Evolutionary conservation across 2,888 invertebrate genomes (phyloP).

Genomic region (Oeneis ivallda): DNA sequence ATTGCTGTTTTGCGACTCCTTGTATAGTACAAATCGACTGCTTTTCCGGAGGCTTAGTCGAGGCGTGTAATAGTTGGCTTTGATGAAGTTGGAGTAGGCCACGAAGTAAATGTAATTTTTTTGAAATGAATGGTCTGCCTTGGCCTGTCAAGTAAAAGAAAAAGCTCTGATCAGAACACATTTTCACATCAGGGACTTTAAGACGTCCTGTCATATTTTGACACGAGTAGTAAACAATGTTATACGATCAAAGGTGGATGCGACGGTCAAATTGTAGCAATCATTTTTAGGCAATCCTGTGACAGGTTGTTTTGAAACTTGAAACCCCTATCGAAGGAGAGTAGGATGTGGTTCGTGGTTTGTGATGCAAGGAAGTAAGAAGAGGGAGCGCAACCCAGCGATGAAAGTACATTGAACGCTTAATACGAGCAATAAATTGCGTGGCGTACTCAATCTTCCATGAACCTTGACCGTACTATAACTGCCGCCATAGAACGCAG

Average conservation of each 20-base stretch:
- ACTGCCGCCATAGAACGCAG: slow-evolving; percentile 24
- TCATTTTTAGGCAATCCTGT: too few relatives aligned
- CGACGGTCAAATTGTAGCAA: too few relatives aligned
- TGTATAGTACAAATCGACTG: too few relatives aligned
- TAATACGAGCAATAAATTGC: slow-evolving; percentile 35
- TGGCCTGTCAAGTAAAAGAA: background rate
- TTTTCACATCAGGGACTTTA: slow-evolving; percentile 21
- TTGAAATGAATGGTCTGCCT: background rate
- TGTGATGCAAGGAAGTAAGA: slow-evolving; percentile 16
- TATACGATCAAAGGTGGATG: too few relatives aligned
- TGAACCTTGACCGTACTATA: slow-evolving; percentile 36
- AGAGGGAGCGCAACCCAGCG: slow-evolving; percentile 18
- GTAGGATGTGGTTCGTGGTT: background rate
- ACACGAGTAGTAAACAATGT: slow-evolving; percentile 34
- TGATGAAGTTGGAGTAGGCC: too few relatives aligned
- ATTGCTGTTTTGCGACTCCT: too few relatives aligned
- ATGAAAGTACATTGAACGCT: slow-evolving; percentile 31
- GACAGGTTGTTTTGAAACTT: background rate
- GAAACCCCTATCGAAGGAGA: background rate
- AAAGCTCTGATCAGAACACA: slow-evolving; percentile 18
- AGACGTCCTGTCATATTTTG: slow-evolving; percentile 34
- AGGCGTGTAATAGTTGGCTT: too few relatives aligned
- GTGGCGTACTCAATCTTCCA: slow-evolving; percentile 31
- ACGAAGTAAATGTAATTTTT: background rate
- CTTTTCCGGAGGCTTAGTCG: too few relatives aligned